Percentiles rank a stretch among this genome's conserved stretches.
Conservation (phyloP, 2,888 invertebrate genomes). For the Polymixis flavicincta region DNA sequence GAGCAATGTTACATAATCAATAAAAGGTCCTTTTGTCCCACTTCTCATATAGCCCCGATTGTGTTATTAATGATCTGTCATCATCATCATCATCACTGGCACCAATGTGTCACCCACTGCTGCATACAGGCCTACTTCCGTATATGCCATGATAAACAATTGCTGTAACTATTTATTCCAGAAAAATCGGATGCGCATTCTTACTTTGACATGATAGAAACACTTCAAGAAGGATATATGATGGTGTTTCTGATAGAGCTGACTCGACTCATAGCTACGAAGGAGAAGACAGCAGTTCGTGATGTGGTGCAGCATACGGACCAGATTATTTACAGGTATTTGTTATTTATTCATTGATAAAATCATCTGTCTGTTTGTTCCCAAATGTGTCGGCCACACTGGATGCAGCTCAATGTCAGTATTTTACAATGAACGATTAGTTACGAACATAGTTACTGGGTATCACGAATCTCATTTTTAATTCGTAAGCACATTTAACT, state of each 20-base stretch:
- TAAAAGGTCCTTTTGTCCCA: no score
- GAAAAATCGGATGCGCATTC: neutral
- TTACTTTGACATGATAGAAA: neutral
- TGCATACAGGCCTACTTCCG: neutral
- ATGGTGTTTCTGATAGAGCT: constrained; percentile 20
- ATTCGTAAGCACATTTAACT: no score
- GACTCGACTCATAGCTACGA: constrained; percentile 4
- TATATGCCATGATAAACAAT: neutral
- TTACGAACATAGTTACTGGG: no score
- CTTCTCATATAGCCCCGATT: no score
- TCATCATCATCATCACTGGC: neutral
- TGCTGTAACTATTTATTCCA: neutral
- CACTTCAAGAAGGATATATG: constrained; percentile 11
- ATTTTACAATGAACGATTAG: no score
- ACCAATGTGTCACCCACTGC: neutral
- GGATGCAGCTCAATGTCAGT: neutral
- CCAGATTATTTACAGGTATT: constrained; percentile 7
- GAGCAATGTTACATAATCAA: no score
- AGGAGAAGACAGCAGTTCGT: neutral
- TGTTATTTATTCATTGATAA: neutral
- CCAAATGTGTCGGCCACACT: neutral
- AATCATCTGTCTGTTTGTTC: neutral
- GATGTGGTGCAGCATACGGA: constrained; percentile 6
- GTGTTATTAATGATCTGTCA: no score
- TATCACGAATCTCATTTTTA: no score